A percentile compares a stretch with the other conserved stretches of the same genome.
These are phyloP conservation scores for Equus quagga DNA, from an alignment of 2,113 vertebrate species.

Conservation along the genomic window DNA sequence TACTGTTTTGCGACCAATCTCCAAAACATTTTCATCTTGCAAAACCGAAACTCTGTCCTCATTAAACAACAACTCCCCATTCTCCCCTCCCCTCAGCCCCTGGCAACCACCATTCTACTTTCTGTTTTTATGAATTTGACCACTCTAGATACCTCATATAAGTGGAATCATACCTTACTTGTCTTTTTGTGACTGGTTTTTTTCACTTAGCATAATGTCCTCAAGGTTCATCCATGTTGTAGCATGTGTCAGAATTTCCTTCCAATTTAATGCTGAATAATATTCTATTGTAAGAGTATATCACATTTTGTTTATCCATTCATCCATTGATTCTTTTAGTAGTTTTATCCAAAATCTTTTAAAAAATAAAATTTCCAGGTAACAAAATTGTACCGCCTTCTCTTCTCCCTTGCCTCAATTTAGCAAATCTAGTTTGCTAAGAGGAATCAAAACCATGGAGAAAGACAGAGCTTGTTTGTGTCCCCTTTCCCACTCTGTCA, in stretches of 20 bases:
- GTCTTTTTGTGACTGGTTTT: not conserved
- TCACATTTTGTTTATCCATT: not conserved
- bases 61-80: not conserved
- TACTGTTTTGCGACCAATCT: not conserved
- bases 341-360: conserved; percentile 25
- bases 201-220: not conserved
- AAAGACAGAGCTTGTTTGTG: not conserved
- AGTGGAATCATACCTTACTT: not conserved
- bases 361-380: not conserved
- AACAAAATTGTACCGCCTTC: not conserved
- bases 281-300: not conserved
- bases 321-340: not conserved
- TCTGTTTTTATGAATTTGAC: not conserved
- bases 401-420: not conserved
- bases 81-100: not conserved
- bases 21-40: not conserved
- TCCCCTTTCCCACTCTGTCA: not conserved
- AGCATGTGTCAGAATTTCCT: not conserved
- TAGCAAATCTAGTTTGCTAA: conserved; percentile 8
- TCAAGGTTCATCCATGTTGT: not conserved
- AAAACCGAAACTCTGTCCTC: not conserved
- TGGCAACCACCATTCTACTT: not conserved
- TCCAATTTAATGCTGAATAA: not conserved
- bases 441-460: not conserved
- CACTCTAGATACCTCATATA: not conserved